These are phyloP conservation scores for Eurois occulta DNA, from an alignment of 2,888 invertebrate genomes.

Conservation along the genomic window DNA sequence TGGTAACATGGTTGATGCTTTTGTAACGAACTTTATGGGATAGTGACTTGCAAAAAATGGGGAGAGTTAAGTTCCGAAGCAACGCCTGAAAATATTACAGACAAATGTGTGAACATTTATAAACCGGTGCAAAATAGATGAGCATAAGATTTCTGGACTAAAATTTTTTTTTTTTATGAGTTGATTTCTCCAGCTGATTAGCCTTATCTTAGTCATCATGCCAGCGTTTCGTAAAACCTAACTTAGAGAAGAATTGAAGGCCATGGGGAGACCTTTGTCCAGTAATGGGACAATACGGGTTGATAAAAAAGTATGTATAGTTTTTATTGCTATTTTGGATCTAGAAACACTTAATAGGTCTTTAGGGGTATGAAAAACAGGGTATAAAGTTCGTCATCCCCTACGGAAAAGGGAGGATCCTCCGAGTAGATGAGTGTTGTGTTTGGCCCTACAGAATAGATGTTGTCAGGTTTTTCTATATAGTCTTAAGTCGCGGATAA, in stretches of 20 bases:
- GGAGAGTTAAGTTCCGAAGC: not conserved
- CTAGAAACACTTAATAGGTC: not conserved
- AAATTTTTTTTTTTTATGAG: not conserved
- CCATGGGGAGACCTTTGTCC: not conserved
- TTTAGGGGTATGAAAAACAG: too few relatives aligned
- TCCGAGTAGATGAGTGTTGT: too few relatives aligned
- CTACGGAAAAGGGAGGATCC: too few relatives aligned
- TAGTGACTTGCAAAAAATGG: constrained; percentile 3
- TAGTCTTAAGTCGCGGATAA: too few relatives aligned
- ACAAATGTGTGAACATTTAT: too few relatives aligned
- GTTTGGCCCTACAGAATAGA: too few relatives aligned
- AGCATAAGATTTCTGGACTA: not conserved
- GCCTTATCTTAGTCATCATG: not conserved
- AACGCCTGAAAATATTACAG: not conserved
- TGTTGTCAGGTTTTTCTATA: too few relatives aligned
- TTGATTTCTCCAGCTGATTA: not conserved
- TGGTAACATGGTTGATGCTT: not conserved
- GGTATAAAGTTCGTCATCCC: too few relatives aligned
- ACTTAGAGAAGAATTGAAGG: not conserved
- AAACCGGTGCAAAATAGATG: not conserved
- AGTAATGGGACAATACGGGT: not conserved
- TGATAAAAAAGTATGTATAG: not conserved
- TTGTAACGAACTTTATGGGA: not conserved
- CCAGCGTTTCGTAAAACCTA: not conserved
- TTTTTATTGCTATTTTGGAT: not conserved